Evolutionary conservation across 2,888 invertebrate species (phyloP).

Genomic region (Eupithecia inturbata): DNA sequence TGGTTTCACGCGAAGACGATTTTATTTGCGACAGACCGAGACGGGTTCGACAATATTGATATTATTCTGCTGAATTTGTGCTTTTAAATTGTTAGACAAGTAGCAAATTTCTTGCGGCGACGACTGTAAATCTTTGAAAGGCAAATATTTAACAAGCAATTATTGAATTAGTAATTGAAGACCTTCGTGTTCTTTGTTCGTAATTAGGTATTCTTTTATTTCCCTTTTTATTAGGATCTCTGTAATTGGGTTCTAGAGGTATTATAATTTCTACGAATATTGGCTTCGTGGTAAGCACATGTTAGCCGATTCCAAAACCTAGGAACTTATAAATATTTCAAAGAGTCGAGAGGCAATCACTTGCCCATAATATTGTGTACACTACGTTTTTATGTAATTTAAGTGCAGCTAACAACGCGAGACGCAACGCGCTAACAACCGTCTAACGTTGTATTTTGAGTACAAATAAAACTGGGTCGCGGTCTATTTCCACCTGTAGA

Average conservation of each 20-base stretch:
- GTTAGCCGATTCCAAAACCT: background rate
- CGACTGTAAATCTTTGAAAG: background rate
- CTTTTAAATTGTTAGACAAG: slow-evolving; percentile 24
- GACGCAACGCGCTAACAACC: no score
- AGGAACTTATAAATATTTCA: background rate
- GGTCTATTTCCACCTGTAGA: background rate
- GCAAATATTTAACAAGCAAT: background rate
- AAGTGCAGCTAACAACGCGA: no score
- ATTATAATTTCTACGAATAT: background rate
- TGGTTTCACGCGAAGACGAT: slow-evolving; percentile 2
- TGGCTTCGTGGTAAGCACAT: background rate
- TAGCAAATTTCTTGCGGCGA: slow-evolving; percentile 6
- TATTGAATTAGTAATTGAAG: background rate
- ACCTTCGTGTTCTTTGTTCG: background rate
- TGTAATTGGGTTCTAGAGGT: background rate
- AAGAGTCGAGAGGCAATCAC: background rate
- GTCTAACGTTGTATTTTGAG: background rate
- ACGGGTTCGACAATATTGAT: slow-evolving; percentile 17
- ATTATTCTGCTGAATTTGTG: slow-evolving; percentile 7
- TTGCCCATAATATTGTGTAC: background rate
- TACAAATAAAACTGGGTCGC: background rate
- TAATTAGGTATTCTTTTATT: background rate
- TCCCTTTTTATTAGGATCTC: background rate
- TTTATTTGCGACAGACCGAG: slow-evolving; percentile 10
- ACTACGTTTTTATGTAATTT: no score